A percentile compares a stretch with the other conserved stretches of the same genome.
These are phyloP conservation scores for Lophotis ruficrista DNA, from an alignment of 2,113 vertebrate genomes.

Conservation along the genomic window DNA sequence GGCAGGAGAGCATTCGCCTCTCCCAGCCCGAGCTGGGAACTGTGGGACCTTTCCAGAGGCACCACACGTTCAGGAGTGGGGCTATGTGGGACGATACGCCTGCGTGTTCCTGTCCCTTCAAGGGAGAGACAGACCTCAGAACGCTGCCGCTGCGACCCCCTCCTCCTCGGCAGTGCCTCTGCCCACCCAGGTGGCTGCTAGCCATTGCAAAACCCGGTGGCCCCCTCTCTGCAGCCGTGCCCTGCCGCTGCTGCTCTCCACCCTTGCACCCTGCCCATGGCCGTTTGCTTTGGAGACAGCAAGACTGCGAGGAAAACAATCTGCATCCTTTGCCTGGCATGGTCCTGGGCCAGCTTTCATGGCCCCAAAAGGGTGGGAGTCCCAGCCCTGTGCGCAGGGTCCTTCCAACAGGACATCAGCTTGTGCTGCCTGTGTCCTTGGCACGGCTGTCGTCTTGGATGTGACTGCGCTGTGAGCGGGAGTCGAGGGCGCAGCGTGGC, in stretches of 20 bases:
- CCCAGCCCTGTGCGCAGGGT: accelerated
- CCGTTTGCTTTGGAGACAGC: neutral
- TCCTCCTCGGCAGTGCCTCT: neutral
- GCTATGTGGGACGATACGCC: accelerated
- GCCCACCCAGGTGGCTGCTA: neutral
- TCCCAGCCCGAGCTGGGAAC: no score
- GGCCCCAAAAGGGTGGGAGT: accelerated
- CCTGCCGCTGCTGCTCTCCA: neutral
- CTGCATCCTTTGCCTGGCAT: accelerated
- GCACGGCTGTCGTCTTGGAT: accelerated
- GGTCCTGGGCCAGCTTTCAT: accelerated
- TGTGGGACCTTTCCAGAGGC: accelerated
- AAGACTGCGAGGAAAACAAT: neutral
- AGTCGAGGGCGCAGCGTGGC: accelerated
- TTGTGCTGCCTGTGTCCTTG: accelerated
- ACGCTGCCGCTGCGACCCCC: accelerated
- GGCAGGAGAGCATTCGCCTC: neutral
- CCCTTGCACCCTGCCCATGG: accelerated
- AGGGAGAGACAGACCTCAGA: accelerated
- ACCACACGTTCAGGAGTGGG: accelerated
- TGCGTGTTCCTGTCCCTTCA: accelerated
- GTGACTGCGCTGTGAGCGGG: neutral
- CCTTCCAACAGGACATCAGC: neutral
- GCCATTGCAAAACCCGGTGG: neutral
- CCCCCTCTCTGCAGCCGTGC: accelerated